phyloP scores from a whole-genome alignment of 2,888 invertebrate genomes.

The Tenthredo scrophulariae region DNA sequence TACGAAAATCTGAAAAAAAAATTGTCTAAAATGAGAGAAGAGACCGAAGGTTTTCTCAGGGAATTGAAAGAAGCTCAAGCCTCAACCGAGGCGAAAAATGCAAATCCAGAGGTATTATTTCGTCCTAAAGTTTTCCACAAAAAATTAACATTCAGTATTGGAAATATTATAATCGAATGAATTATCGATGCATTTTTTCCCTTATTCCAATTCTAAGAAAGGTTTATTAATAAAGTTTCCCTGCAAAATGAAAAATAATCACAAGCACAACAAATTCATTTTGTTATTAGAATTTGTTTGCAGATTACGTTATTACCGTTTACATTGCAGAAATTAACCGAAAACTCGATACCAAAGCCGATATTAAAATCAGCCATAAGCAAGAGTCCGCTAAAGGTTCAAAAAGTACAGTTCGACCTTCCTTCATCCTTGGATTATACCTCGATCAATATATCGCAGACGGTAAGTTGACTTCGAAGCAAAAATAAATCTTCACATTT shows the following conservation, averaged over 20 bases:
- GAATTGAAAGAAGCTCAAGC: not conserved
- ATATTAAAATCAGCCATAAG: slow-evolving; percentile 9
- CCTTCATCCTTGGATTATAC: not conserved
- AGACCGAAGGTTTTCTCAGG: not conserved
- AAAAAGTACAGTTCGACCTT: slow-evolving; percentile 16
- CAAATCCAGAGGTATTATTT: not conserved
- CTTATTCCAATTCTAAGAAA: not conserved
- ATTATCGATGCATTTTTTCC: not conserved
- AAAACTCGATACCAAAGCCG: not conserved
- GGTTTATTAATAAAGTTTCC: not conserved
- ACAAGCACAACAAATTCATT: not conserved
- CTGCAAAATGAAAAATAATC: not conserved
- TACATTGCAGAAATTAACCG: not conserved
- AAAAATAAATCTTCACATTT: not conserved
- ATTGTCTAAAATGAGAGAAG: not conserved
- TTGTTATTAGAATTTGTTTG: not conserved
- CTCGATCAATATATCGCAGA: not conserved
- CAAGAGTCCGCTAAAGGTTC: not conserved
- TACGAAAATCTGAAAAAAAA: slow-evolving; percentile 53
- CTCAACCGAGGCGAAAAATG: not conserved
- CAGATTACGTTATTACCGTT: not conserved
- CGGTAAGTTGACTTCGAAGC: not conserved
- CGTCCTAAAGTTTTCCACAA: not conserved
- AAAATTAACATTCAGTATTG: not conserved
- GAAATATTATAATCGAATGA: not conserved